Evolutionary conservation across 2,888 invertebrate species (phyloP).

Genomic region (Anarsia innoxiella): DNA sequence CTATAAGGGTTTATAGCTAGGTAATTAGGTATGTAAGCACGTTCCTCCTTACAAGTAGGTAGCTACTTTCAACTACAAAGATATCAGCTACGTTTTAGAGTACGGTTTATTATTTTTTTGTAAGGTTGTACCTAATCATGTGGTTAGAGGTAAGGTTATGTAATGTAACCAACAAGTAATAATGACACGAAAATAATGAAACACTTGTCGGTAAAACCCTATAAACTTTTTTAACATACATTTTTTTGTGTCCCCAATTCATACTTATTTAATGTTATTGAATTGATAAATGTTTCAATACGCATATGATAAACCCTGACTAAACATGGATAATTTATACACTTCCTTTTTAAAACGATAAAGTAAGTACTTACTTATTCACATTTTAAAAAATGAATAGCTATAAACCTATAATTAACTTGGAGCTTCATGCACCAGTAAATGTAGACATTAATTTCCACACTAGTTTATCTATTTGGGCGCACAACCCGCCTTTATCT

Average conservation of each 20-base stretch:
- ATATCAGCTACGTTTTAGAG: too few species aligned
- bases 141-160: too few species aligned
- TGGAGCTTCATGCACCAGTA: slow-evolving; percentile 75
- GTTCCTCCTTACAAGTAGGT: too few species aligned
- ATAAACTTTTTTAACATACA: too few species aligned
- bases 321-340: slow-evolving; percentile 58
- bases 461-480: slow-evolving; percentile 75
- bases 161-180: too few species aligned
- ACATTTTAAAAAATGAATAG: slow-evolving; percentile 65
- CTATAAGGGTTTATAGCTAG: background rate
- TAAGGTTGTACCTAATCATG: too few species aligned
- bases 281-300: slow-evolving; percentile 59
- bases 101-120: too few species aligned
- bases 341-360: slow-evolving; percentile 66
- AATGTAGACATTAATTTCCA: slow-evolving; percentile 76
- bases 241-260: too few species aligned
- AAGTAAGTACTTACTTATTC: slow-evolving; percentile 66
- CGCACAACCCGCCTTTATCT: slow-evolving; percentile 73
- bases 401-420: slow-evolving; percentile 73
- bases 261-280: too few species aligned
- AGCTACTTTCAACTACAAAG: too few species aligned
- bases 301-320: slow-evolving; percentile 46
- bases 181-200: too few species aligned
- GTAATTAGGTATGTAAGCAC: background rate
- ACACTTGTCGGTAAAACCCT: too few species aligned